These are phyloP conservation scores for Agrilus biguttatus DNA, from an alignment of 2,888 invertebrate genomes.

Conservation along the genomic window DNA sequence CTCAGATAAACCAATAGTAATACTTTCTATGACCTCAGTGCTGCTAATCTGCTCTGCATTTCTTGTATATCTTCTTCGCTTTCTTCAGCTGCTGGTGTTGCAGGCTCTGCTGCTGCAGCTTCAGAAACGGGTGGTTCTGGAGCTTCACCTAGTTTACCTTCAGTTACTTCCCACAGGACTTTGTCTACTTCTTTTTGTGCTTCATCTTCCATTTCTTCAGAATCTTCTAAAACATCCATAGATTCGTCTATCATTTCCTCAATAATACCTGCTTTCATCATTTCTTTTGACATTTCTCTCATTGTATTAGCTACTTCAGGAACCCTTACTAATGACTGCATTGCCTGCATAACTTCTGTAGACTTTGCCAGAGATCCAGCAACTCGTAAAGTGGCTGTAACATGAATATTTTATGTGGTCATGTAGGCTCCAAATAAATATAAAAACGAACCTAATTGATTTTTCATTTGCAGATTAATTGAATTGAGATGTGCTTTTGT, in stretches of 20 bases:
- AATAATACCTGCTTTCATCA: constrained; percentile 98
- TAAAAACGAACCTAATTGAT: constrained; percentile 58
- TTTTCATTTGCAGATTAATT: constrained; percentile 94
- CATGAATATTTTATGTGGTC: neutral
- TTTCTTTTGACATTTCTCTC: constrained; percentile 96
- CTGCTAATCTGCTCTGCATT: constrained; percentile 80
- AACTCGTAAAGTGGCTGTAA: constrained; percentile 77
- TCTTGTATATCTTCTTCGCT: constrained; percentile 72
- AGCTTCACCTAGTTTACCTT: constrained; percentile 83
- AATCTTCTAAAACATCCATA: constrained; percentile 83
- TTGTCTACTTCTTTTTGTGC: constrained; percentile 69
- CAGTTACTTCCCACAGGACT: constrained; percentile 75
- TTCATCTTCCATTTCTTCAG: constrained; percentile 91
- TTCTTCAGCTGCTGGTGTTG: constrained; percentile 41
- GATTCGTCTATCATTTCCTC: constrained; percentile 99
- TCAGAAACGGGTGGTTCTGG: constrained; percentile 63
- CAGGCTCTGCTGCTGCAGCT: constrained; percentile 38
- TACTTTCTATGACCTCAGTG: constrained; percentile 61
- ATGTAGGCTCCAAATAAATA: constrained; percentile 3
- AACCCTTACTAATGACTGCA: constrained; percentile 81
- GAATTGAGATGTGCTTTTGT: constrained; percentile 97
- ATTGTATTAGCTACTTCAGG: constrained; percentile 93
- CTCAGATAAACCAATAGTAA: constrained; percentile 10
- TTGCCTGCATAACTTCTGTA: constrained; percentile 96
- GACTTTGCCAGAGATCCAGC: constrained; percentile 89